A percentile compares a stretch with the other conserved stretches of the same genome.
These are phyloP conservation scores for Apis florea DNA, from an alignment of 1,140 invertebrate genomes.

Conservation along the genomic window DNA sequence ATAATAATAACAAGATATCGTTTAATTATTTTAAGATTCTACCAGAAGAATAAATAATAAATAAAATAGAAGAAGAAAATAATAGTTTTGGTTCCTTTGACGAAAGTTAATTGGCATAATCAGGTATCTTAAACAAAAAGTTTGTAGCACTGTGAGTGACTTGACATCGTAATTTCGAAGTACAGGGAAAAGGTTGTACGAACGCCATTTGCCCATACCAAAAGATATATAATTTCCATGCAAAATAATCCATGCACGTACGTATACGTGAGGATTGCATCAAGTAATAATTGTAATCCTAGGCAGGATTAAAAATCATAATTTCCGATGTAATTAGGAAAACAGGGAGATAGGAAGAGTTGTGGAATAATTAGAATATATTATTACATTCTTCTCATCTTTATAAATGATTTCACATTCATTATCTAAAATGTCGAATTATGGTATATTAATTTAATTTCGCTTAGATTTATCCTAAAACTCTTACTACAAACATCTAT, in stretches of 20 bases:
- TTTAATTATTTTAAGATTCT: too few relatives aligned
- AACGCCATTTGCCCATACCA: constrained; percentile 7
- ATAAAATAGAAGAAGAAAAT: neutral
- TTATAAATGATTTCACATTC: too few relatives aligned
- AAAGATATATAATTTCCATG: constrained; percentile 48
- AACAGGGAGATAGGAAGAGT: constrained; percentile 61
- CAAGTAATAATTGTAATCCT: neutral
- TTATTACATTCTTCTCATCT: neutral
- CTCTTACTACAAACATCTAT: too few relatives aligned
- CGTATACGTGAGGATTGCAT: neutral
- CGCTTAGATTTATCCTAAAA: too few relatives aligned
- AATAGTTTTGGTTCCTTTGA: too few relatives aligned
- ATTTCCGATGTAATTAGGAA: constrained; percentile 18
- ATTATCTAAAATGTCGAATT: neutral
- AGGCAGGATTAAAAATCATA: constrained; percentile 12
- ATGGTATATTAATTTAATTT: neutral
- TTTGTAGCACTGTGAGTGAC: neutral
- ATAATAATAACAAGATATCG: too few relatives aligned
- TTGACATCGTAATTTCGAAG: constrained; percentile 13
- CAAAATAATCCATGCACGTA: constrained; percentile 26
- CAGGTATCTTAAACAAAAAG: constrained; percentile 11
- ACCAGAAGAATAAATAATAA: too few relatives aligned
- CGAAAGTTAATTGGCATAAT: constrained; percentile 25
- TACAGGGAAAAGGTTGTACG: constrained; percentile 18
- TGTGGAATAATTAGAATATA: neutral